phyloP scores from a whole-genome alignment of 2,888 invertebrate species.

The Agonum fuliginosum region DNA sequence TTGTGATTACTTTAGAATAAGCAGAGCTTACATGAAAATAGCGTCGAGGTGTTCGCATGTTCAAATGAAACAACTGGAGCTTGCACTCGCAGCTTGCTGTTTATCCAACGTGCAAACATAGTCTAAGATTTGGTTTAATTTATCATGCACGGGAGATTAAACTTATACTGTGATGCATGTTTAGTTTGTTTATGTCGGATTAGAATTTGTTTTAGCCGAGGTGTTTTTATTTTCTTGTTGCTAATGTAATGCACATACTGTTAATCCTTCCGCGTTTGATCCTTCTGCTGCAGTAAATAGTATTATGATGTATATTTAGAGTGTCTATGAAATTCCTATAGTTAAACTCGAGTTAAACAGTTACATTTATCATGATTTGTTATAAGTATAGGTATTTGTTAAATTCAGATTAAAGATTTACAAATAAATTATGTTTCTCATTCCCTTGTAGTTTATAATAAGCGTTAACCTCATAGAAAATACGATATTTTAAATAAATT shows the following conservation, averaged over 20 bases:
- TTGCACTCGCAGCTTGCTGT: no score
- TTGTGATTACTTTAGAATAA: conserved; percentile 36
- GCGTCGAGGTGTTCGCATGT: neutral
- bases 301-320: neutral
- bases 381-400: no score
- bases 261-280: conserved; percentile 4
- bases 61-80: neutral
- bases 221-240: conserved; percentile 26
- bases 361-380: no score
- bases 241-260: conserved; percentile 10
- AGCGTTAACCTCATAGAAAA: no score
- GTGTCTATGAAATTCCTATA: no score
- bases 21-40: neutral
- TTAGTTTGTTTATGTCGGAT: conserved; percentile 39
- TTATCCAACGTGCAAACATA: conserved; percentile 28
- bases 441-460: no score
- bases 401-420: no score
- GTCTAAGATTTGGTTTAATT: conserved; percentile 49
- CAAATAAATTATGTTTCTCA: no score
- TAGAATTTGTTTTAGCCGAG: conserved; percentile 22
- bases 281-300: neutral
- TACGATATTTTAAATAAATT: no score
- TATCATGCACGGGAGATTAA: conserved; percentile 43
- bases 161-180: conserved; percentile 38
- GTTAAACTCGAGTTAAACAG: no score